Evolutionary conservation across 1,140 invertebrate genomes (phyloP), one percentile per base, ranked within the genome.

Genomic region (Drosophila lacteicornis): DNA sequence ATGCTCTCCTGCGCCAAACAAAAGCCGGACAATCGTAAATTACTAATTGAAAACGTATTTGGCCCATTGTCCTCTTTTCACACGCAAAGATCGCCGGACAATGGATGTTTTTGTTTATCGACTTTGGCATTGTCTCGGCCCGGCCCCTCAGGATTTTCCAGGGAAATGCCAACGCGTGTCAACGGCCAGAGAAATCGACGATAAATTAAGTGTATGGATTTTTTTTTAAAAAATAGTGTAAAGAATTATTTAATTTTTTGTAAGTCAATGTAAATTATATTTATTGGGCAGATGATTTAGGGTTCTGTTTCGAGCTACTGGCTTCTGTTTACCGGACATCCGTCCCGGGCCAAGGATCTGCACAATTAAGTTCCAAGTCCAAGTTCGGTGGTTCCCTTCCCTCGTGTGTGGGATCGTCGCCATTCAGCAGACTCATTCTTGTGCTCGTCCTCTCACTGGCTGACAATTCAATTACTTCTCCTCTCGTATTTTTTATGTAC

Each of bases 11-110:
- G 57, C 38, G 11, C 40, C 58, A 38, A 25, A 83, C 80, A 83
- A 82, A 71, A 56, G 38, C n/a, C 9, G 59, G 49, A 58, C 62
- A 77, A 85, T 88, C 84, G 80, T 87, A 88, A 87, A 90, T 84
- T 88, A 80, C 69, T 87, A 87, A 87, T 87, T 87, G 83, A 87
- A 87, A 82, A 87, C 61, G 80, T 65, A 82, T 86, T 87, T 79
- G 65, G 50, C 49, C 61, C 62, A 67, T 73, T 85, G 75, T 81
- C 47, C 66, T 51, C 66, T 60, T 81, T 81, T 78, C 65, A 61
- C 71, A 71, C 61, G 40, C 36, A 71, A 57, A 53, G 61, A 42
- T 57, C 33, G 15, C 12, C 3, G 60, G 60, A 85, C 82, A 85
- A 81, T 71, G 47, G 56, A 11, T 45, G 65, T 68, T 68, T 46